phyloP scores from a whole-genome alignment of 1,140 invertebrate species.

The Sitobion miscanthi region DNA sequence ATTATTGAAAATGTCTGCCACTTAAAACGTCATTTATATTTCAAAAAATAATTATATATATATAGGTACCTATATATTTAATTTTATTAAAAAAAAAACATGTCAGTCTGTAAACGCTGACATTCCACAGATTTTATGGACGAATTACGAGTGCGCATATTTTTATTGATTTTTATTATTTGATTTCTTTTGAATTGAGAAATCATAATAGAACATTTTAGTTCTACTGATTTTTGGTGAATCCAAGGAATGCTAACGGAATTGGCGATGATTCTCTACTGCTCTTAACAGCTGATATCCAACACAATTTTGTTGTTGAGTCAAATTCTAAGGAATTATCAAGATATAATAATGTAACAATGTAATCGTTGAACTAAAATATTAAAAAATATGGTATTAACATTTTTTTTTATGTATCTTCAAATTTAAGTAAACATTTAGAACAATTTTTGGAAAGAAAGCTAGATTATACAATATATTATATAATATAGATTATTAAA shows the following conservation, averaged over 20 bases:
- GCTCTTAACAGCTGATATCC: not conserved
- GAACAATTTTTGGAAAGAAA: not conserved
- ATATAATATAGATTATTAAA: not conserved
- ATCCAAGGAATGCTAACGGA: conserved; percentile 29
- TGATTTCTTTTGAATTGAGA: not conserved
- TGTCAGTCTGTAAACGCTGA: conserved; percentile 21
- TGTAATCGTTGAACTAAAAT: not conserved
- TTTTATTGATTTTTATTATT: conserved; percentile 48
- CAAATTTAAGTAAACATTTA: no score
- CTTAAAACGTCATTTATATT: conserved; percentile 49
- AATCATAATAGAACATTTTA: not conserved
- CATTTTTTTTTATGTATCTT: no score
- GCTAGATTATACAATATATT: no score
- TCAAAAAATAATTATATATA: conserved; percentile 43
- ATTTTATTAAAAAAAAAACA: conserved; percentile 33
- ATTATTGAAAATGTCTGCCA: conserved; percentile 55
- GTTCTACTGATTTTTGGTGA: conserved; percentile 5
- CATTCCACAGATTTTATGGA: conserved; percentile 45
- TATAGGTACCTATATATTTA: not conserved
- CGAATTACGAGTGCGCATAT: conserved; percentile 39
- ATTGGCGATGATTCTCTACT: not conserved
- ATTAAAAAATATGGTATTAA: not conserved
- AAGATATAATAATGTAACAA: not conserved
- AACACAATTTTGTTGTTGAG: not conserved
- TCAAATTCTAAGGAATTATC: not conserved